Percentiles rank a stretch among this genome's conserved stretches.
These are phyloP conservation scores for Xiphorhynchus elegans DNA, from an alignment of 2,113 vertebrate genomes.

Conservation along the genomic window DNA sequence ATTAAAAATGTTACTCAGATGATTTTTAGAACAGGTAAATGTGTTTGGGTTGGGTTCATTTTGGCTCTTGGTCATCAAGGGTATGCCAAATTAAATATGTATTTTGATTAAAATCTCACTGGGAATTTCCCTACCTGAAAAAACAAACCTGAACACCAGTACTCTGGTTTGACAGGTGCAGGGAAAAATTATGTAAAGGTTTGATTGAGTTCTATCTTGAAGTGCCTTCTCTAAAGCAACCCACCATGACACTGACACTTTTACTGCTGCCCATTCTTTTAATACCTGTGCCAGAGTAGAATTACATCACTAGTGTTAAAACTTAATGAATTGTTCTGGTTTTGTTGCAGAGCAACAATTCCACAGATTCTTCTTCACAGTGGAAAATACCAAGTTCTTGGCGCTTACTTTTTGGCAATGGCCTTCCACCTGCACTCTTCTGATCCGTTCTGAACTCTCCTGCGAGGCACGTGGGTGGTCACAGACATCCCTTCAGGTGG, in stretches of 20 bases:
- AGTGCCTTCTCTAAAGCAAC: background rate
- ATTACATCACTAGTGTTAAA: background rate
- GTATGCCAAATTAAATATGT: background rate
- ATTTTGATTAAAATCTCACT: background rate
- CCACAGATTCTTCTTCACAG: constrained; percentile 32
- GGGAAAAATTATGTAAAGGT: background rate
- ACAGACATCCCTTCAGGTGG: background rate
- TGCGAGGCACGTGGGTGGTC: background rate
- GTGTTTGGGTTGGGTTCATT: background rate
- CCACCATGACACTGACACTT: background rate
- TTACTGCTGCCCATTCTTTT: background rate
- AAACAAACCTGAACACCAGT: background rate
- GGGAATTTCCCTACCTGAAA: background rate
- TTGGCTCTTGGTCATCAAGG: background rate
- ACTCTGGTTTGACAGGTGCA: background rate
- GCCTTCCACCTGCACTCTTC: constrained; percentile 91
- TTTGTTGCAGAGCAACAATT: constrained; percentile 57
- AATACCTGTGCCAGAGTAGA: background rate
- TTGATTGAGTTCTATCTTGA: background rate
- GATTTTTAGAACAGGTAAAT: background rate
- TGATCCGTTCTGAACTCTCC: constrained; percentile 52
- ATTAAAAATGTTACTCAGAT: background rate
- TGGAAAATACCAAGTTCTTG: constrained; percentile 94
- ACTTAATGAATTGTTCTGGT: background rate
- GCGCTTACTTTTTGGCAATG: constrained; percentile 90